These are phyloP conservation scores for Limenitis camilla DNA, from an alignment of 2,888 invertebrate species.

Conservation along the genomic window DNA sequence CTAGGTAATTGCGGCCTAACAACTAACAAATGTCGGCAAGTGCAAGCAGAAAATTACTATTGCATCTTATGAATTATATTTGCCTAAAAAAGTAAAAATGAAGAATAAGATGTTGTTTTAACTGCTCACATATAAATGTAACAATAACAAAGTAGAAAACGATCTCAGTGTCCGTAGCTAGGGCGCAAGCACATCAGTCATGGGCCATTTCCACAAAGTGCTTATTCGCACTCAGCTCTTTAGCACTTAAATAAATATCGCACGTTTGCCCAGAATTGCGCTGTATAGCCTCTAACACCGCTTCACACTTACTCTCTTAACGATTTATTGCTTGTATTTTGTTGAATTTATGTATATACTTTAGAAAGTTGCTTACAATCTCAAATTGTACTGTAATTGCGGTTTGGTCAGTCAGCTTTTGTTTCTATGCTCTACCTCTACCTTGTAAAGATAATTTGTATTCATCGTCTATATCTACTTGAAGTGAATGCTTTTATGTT, in stretches of 20 bases:
- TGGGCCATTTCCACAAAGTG: conserved; percentile 62
- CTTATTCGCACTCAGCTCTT: conserved; percentile 41
- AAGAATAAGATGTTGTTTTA: no score
- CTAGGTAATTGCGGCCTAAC: no score
- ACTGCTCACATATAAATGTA: background rate
- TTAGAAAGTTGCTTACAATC: conserved; percentile 15
- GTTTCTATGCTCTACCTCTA: background rate
- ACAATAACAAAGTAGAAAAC: conserved; percentile 1
- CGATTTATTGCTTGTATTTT: conserved; percentile 46
- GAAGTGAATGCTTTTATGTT: no score
- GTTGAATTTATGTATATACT: conserved; percentile 45
- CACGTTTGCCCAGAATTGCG: conserved; percentile 64
- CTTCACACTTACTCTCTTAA: conserved; percentile 61
- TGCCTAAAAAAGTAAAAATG: no score
- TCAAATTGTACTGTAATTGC: background rate
- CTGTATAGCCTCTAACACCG: conserved; percentile 63
- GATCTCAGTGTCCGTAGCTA: conserved; percentile 5
- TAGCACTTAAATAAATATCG: conserved; percentile 68
- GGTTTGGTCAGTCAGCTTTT: background rate
- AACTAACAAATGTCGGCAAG: no score
- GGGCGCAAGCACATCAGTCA: conserved; percentile 48
- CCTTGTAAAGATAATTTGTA: no score
- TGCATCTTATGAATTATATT: no score
- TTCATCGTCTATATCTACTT: no score
- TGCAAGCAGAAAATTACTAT: no score